Evolutionary conservation across 2,113 vertebrate genomes (phyloP).

Genomic region (Typhlomys cinereus): DNA sequence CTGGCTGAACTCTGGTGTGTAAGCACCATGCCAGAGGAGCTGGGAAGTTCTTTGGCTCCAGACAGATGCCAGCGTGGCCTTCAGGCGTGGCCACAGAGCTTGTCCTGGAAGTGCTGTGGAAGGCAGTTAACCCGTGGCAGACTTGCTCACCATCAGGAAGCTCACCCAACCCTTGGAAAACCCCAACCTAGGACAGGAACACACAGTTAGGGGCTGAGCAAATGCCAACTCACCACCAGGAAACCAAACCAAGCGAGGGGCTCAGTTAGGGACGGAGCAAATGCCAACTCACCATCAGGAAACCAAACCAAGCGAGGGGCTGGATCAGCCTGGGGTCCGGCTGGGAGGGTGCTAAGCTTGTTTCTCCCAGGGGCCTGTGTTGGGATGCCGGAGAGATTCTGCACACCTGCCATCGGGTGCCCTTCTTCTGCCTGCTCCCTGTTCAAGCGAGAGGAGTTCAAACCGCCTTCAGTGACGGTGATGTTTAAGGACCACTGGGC

Average conservation of each 20-base stretch:
- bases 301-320: not conserved
- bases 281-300: not conserved
- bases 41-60: not conserved
- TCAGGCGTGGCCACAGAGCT: not conserved
- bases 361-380: too few relatives aligned
- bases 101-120: not conserved
- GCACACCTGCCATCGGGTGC: not conserved
- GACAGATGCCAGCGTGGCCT: not conserved
- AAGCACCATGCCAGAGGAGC: accelerated
- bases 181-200: too few relatives aligned
- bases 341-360: not conserved
- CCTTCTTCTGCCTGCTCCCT: not conserved
- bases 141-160: not conserved
- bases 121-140: not conserved
- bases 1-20: not conserved
- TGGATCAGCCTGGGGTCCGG: not conserved
- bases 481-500: not conserved
- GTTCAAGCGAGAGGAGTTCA: not conserved
- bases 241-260: not conserved
- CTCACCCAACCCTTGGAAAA: too few relatives aligned
- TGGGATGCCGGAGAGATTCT: too few relatives aligned
- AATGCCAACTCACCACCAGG: too few relatives aligned
- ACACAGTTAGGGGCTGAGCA: not conserved
- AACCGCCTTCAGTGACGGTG: not conserved
- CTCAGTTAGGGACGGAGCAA: not conserved